These are phyloP conservation scores for Microtus ochrogaster DNA, from an alignment of 2,113 vertebrate genomes.

Conservation along the genomic window DNA sequence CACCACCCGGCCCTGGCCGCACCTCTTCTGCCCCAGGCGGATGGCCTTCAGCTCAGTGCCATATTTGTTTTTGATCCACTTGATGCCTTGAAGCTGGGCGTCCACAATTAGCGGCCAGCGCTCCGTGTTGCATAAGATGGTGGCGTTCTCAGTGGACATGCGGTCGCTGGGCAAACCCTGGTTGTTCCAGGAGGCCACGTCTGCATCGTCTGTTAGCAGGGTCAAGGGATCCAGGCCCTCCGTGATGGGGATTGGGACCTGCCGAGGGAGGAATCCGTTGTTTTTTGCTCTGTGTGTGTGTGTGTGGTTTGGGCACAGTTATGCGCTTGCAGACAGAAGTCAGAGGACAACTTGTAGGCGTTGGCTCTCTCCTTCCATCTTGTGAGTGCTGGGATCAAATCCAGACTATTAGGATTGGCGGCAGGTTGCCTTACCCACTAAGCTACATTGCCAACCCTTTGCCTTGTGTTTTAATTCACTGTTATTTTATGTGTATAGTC, in stretches of 20 bases:
- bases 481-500: not conserved
- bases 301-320: not conserved
- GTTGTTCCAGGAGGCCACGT: constrained; percentile 88
- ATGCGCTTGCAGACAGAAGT: not conserved
- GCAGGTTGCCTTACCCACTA: not conserved
- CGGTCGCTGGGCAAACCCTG: constrained; percentile 89
- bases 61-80: constrained; percentile 88
- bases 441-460: not conserved
- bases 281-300: not conserved
- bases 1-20: fast-evolving
- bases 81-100: constrained; percentile 87
- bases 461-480: not conserved
- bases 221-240: constrained; percentile 85
- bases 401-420: not conserved
- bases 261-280: fast-evolving
- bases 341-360: not conserved
- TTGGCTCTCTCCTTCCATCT: not conserved
- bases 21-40: constrained; percentile 86
- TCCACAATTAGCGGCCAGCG: constrained; percentile 88
- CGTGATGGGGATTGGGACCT: constrained; percentile 88
- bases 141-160: constrained; percentile 86
- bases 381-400: not conserved
- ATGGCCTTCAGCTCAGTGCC: constrained; percentile 80
- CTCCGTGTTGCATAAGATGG: constrained; percentile 88
- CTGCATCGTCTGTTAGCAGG: constrained; percentile 84